Evolutionary conservation across 2,113 vertebrate species (phyloP), one percentile per base, ranked within the genome.

Genomic region (Toxotes jaculatrix): DNA sequence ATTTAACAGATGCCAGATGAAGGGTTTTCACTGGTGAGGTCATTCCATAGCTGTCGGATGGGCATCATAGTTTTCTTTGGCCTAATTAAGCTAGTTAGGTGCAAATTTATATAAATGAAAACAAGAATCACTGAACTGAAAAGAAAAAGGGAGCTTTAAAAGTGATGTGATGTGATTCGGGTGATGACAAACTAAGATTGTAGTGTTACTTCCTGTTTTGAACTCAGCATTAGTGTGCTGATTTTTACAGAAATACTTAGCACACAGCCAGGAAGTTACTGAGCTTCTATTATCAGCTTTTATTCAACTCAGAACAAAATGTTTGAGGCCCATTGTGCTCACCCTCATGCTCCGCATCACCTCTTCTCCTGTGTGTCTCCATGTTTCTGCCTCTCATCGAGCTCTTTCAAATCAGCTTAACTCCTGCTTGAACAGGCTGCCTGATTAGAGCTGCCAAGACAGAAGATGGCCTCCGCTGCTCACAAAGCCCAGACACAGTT

Each of bases 401-500:
- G 0, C 40, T n/a, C 56, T 71, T 74, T 80, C 59, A 76, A 36
- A 80, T 84, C 82, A 82, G 82, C 59, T 82, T 43, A 72, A 49
- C 45, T 84, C 49, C 72, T 53, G 76, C 57, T 2, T 40, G 61
- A 64, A 65, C 80, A 76, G 85, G 23, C 70, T 65, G 31, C 1
- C 38, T 80, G 53, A 72, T 80, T 47, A 76, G 75, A 75, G 34
- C 65, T 87, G 86, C 69, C 73, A 67, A 73, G 57, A 56, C 66
- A 77, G 63, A 84, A 85, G 73, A 90, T 23, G 21, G 56, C 14
- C 36, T 75, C 80, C 47, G 7, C 64, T 34, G 75, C 78, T 85
- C 53, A 68, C 49, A 65, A 79, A 89, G 57, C 68, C 82, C 63
- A 89, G 55, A 56, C 61, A 14, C 38, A 66, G 21, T 17, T 87